These are phyloP conservation scores for Hyaena hyaena DNA, from an alignment of 2,113 vertebrate species.

Conservation along the genomic window DNA sequence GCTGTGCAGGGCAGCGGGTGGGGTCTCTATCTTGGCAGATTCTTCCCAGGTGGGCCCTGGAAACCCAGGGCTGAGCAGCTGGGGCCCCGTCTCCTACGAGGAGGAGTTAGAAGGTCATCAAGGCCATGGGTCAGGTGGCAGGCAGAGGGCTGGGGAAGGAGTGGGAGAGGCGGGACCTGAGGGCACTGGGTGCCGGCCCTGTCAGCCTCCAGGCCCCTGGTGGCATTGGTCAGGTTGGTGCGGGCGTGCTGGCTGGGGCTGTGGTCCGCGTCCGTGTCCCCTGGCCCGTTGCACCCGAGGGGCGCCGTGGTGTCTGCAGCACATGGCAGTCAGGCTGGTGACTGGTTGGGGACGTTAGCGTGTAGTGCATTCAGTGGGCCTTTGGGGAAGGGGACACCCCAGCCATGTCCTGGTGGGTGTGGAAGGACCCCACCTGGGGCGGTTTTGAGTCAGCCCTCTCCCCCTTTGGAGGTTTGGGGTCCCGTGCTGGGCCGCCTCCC, in stretches of 20 bases:
- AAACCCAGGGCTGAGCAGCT: not conserved
- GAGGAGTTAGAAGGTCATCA: too few relatives aligned
- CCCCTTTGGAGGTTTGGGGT: accelerated
- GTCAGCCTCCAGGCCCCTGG: not conserved
- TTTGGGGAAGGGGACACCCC: not conserved
- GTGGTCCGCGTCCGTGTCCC: accelerated
- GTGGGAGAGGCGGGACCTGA: not conserved
- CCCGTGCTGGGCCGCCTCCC: not conserved
- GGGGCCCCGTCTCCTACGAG: not conserved
- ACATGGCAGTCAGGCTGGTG: not conserved
- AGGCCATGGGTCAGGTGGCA: too few relatives aligned
- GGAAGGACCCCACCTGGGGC: not conserved
- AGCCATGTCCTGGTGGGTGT: not conserved
- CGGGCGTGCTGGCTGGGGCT: not conserved
- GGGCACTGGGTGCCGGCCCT: not conserved
- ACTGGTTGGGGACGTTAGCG: not conserved
- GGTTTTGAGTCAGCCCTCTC: not conserved
- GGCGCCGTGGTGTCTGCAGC: not conserved
- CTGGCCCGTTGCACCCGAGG: not conserved
- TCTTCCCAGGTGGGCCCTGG: not conserved
- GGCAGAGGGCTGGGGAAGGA: not conserved
- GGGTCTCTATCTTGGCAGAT: not conserved
- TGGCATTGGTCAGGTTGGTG: accelerated
- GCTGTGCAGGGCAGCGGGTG: not conserved
- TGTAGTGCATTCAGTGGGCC: too few relatives aligned